phyloP scores from a whole-genome alignment of 2,113 vertebrate species.

The Hipposideros armiger region DNA sequence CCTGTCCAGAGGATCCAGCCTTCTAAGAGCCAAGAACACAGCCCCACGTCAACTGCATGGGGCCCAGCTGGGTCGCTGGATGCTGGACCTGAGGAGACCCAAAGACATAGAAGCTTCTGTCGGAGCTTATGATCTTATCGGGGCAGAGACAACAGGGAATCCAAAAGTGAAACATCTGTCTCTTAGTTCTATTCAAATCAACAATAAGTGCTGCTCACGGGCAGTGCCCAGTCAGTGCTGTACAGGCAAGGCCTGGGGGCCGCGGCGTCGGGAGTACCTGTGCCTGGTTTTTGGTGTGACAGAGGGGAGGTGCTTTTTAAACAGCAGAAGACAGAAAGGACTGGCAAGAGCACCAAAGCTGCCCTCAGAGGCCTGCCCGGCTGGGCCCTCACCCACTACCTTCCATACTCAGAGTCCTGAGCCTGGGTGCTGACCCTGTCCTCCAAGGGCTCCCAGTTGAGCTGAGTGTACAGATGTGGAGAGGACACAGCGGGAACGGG shows the following conservation, averaged over 20 bases:
- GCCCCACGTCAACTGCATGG: neutral
- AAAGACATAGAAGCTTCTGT: neutral
- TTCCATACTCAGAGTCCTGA: neutral
- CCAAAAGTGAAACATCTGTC: neutral
- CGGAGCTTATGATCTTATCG: too few species aligned
- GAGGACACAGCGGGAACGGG: neutral
- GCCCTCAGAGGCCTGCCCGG: neutral
- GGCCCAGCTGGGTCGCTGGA: neutral
- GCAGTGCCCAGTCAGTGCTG: neutral
- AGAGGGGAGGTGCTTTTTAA: neutral
- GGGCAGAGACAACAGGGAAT: neutral
- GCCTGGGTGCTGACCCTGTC: neutral
- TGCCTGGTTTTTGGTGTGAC: neutral
- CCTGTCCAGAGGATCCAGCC: neutral
- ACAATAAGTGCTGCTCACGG: neutral
- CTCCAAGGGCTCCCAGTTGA: neutral
- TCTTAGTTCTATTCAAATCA: neutral
- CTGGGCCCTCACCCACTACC: too few species aligned
- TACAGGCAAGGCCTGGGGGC: neutral
- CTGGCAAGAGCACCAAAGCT: too few species aligned
- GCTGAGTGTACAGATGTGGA: neutral
- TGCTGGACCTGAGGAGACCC: neutral
- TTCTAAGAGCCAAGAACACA: neutral
- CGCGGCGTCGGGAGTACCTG: rapidly evolving
- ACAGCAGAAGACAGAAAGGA: neutral